Percentiles rank a stretch among this genome's conserved stretches.
Evolutionary conservation across 2,888 invertebrate species (phyloP).

Genomic region (Scrobipalpa atriplicella): DNA sequence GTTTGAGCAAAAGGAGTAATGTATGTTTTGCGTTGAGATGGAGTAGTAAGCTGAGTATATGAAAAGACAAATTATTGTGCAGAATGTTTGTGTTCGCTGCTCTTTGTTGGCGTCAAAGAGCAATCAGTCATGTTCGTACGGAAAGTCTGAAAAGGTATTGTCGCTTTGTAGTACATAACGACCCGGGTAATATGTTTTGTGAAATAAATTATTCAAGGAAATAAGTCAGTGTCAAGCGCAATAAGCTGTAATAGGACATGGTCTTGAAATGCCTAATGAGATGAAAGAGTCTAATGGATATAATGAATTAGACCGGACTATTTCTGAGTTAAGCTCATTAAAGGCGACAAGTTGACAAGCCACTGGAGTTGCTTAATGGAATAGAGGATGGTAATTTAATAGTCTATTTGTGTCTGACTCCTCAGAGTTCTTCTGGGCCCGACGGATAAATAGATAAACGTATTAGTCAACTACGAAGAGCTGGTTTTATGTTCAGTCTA

Average conservation of each 20-base stretch:
- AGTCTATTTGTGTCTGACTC: slow-evolving; percentile 22
- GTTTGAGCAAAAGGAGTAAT: slow-evolving; percentile 35
- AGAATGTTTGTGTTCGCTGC: slow-evolving; percentile 68
- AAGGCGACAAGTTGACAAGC: slow-evolving; percentile 20
- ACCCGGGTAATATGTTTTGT: slow-evolving; percentile 48
- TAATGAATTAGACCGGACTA: slow-evolving; percentile 23
- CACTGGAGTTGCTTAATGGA: slow-evolving; percentile 22
- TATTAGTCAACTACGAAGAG: slow-evolving; percentile 8
- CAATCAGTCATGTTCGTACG: slow-evolving; percentile 77
- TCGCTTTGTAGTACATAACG: slow-evolving; percentile 59
- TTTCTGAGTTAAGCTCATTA: slow-evolving; percentile 23
- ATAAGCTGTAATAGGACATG: slow-evolving; percentile 46
- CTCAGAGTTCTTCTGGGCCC: neutral
- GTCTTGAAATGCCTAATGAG: slow-evolving; percentile 53
- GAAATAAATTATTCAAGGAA: slow-evolving; percentile 62
- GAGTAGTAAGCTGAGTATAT: slow-evolving; percentile 26
- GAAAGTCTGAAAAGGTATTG: slow-evolving; percentile 70
- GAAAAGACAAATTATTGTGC: slow-evolving; percentile 51
- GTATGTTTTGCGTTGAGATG: slow-evolving; percentile 32
- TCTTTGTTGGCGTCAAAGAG: slow-evolving; percentile 68
- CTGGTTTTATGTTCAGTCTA: slow-evolving; percentile 1
- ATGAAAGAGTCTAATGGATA: slow-evolving; percentile 21
- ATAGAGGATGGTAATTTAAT: slow-evolving; percentile 23
- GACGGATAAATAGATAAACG: slow-evolving; percentile 9
- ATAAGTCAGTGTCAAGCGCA: slow-evolving; percentile 59